phyloP scores from a whole-genome alignment of 1,140 invertebrate species.

The Aphelenchoides fujianensis region DNA sequence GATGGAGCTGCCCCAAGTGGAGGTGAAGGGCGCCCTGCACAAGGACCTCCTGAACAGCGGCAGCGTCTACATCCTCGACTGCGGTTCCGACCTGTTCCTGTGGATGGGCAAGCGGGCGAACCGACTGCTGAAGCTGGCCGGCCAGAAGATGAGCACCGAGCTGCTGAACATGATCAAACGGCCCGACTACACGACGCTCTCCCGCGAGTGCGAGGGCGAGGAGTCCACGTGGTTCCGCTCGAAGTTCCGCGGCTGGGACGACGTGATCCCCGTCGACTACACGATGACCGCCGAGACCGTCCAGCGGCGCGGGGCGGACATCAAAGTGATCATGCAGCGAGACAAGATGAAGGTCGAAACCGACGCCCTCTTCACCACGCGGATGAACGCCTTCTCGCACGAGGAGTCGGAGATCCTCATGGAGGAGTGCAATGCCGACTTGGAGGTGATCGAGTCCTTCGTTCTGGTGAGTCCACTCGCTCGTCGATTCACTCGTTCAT shows the following conservation, averaged over 20 bases:
- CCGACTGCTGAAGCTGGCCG: constrained; percentile 83
- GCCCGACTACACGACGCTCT: constrained; percentile 81
- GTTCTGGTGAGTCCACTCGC: constrained; percentile 71
- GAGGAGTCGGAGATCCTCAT: constrained; percentile 83
- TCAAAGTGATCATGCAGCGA: constrained; percentile 65
- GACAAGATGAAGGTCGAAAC: constrained; percentile 77
- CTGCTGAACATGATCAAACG: constrained; percentile 76
- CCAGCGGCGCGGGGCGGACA: constrained; percentile 85
- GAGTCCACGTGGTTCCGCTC: constrained; percentile 85
- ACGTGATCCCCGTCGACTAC: constrained; percentile 97
- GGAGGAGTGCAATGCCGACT: constrained; percentile 87
- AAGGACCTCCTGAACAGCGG: constrained; percentile 76
- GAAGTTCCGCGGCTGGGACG: constrained; percentile 96
- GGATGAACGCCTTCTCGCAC: constrained; percentile 80
- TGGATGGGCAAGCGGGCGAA: constrained; percentile 99
- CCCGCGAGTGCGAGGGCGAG: constrained; percentile 71
- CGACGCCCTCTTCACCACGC: constrained; percentile 87
- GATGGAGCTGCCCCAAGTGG: constrained; percentile 87
- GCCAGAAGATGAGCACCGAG: constrained; percentile 58
- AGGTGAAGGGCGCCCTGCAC: constrained; percentile 69
- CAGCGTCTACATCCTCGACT: constrained; percentile 89
- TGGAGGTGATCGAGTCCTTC: constrained; percentile 94
- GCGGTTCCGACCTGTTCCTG: constrained; percentile 90
- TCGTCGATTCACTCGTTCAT: background rate
- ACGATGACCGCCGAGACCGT: constrained; percentile 96